A percentile compares a stretch with the other conserved stretches of the same genome.
Conservation (phyloP, 2,797 vertebrate species). For the Psittacula derbiana region DNA sequence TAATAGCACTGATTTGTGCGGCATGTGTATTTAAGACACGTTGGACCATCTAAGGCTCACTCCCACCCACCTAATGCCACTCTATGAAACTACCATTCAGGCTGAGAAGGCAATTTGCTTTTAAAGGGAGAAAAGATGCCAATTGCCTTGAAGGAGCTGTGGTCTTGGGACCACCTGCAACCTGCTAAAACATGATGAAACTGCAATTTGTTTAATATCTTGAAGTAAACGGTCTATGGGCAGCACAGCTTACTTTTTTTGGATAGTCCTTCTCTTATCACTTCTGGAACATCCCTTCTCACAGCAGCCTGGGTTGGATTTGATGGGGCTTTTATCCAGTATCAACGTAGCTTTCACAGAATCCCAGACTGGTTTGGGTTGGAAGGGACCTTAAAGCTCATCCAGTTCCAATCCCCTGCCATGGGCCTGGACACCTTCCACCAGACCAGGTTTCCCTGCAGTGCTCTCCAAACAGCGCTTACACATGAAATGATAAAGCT, state of each 20-base stretch:
- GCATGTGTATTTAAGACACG: fast-evolving
- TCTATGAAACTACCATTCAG: background rate
- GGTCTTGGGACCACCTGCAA: conserved; percentile 12
- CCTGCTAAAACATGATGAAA: background rate
- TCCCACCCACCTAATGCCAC: background rate
- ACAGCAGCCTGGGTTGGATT: background rate
- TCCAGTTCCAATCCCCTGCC: background rate
- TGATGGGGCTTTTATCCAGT: background rate
- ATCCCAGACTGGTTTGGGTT: background rate
- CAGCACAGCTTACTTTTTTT: background rate
- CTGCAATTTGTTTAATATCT: background rate
- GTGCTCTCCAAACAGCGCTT: background rate
- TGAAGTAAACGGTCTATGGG: background rate
- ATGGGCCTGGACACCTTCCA: background rate
- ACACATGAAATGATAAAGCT: background rate
- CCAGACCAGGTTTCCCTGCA: background rate
- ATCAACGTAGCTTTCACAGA: fast-evolving
- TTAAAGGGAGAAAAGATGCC: background rate
- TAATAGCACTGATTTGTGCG: background rate
- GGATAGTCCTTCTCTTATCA: background rate
- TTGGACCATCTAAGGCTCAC: background rate
- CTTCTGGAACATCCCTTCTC: background rate
- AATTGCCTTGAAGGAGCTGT: background rate
- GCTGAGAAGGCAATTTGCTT: background rate
- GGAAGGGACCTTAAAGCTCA: background rate